Conservation (phyloP, 2,113 vertebrate genomes). For the Xiphophorus maculatus region DNA sequence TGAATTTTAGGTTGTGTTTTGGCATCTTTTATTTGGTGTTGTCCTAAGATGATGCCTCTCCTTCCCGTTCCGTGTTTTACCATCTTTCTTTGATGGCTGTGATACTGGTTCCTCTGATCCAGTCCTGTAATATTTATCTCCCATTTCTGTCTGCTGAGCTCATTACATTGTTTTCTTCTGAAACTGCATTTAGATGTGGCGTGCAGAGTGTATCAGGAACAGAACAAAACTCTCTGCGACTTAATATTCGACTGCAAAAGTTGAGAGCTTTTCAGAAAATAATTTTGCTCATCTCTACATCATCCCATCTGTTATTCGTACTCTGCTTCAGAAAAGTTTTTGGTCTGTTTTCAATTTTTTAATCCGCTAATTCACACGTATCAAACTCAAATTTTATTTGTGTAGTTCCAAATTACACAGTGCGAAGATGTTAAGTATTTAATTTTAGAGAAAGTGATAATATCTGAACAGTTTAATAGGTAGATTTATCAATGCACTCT, state of each 20-base stretch:
- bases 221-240: neutral
- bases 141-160: neutral
- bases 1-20: conserved; percentile 8
- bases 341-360: neutral
- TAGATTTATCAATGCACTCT: no score
- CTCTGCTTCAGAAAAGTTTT: conserved; percentile 9
- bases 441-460: no score
- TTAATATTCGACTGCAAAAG: neutral
- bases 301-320: conserved; percentile 14
- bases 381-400: no score
- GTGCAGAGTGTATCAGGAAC: neutral
- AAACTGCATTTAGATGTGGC: conserved; percentile 1
- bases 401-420: no score
- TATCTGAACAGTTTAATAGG: no score
- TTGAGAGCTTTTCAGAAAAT: neutral
- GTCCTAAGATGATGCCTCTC: conserved; percentile 1
- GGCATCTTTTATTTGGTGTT: conserved; percentile 22
- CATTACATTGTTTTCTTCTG: conserved; percentile 14
- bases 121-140: conserved; percentile 42
- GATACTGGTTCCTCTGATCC: conserved; percentile 46
- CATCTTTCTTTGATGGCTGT: conserved; percentile 30
- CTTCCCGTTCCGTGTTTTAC: neutral
- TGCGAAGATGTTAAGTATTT: no score
- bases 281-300: conserved; percentile 15
- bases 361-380: no score